These are phyloP conservation scores for Perognathus longimembris DNA, from an alignment of 2,113 vertebrate genomes.

Conservation along the genomic window DNA sequence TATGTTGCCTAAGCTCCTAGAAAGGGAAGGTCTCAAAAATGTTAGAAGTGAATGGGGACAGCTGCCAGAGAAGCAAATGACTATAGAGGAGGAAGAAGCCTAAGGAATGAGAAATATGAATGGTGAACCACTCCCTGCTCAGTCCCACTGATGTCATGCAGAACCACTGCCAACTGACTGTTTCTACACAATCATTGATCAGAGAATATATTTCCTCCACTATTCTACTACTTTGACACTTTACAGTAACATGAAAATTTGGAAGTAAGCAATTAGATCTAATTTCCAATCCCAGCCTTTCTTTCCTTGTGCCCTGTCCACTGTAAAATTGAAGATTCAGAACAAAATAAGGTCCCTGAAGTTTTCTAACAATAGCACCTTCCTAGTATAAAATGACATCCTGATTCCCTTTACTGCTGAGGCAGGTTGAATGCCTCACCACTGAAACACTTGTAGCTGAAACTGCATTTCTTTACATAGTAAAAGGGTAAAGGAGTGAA, in stretches of 20 bases:
- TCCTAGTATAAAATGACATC: neutral
- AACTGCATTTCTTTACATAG: neutral
- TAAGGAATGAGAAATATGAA: constrained; percentile 28
- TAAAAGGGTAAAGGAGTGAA: neutral
- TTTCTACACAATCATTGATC: too few species aligned
- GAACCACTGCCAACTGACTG: neutral
- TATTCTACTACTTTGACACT: too few species aligned
- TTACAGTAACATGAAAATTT: neutral
- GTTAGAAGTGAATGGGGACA: neutral
- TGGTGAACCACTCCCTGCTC: neutral
- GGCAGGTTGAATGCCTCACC: neutral
- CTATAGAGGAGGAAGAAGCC: neutral
- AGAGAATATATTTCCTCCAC: too few species aligned
- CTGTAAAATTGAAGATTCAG: neutral
- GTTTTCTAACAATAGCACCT: neutral
- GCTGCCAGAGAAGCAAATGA: neutral
- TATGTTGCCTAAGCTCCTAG: neutral
- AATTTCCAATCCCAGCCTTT: neutral
- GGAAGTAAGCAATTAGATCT: neutral
- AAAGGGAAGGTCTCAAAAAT: constrained; percentile 1
- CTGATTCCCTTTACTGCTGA: neutral
- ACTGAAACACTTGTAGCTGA: neutral
- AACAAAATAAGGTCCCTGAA: neutral
- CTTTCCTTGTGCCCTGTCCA: neutral
- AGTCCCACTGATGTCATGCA: neutral